Evolutionary conservation across 2,888 invertebrate genomes (phyloP).

Genomic region (Linnaemya tessellans): DNA sequence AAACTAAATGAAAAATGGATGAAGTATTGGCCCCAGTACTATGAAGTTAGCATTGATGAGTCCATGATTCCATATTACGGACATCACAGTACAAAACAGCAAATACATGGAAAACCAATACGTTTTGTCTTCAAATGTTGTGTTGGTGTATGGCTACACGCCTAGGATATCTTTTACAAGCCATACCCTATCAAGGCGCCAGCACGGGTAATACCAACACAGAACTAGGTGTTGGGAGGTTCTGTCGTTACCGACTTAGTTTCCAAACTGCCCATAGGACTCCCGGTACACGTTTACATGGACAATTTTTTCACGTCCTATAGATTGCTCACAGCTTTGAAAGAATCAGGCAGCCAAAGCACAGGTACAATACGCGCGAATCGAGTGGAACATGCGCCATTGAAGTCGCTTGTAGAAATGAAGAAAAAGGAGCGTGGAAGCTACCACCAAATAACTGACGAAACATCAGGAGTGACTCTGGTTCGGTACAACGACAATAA

Average conservation of each 20-base stretch:
- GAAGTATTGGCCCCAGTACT: background rate
- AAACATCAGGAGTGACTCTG: no score
- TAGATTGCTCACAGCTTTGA: no score
- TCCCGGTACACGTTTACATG: no score
- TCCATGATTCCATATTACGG: constrained; percentile 31
- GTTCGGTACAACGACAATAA: no score
- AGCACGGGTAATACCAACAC: constrained; percentile 22
- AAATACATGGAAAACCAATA: constrained; percentile 11
- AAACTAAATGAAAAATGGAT: constrained; percentile 22
- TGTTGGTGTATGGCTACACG: background rate
- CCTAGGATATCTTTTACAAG: constrained; percentile 1
- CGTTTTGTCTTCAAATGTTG: background rate
- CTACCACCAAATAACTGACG: no score
- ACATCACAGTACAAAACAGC: constrained; percentile 9
- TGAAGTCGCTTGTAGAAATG: no score
- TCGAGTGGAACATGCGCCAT: no score
- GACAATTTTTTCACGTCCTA: background rate
- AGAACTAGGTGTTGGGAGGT: constrained; percentile 13
- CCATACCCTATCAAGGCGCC: constrained; percentile 22
- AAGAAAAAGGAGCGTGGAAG: no score
- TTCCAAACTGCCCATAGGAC: no score
- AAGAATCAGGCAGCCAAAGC: no score
- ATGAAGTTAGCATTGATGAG: background rate
- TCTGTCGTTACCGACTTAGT: no score
- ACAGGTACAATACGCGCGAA: no score